Evolutionary conservation across 1,140 invertebrate genomes (phyloP).

Genomic region (Psilanteris sp.): DNA sequence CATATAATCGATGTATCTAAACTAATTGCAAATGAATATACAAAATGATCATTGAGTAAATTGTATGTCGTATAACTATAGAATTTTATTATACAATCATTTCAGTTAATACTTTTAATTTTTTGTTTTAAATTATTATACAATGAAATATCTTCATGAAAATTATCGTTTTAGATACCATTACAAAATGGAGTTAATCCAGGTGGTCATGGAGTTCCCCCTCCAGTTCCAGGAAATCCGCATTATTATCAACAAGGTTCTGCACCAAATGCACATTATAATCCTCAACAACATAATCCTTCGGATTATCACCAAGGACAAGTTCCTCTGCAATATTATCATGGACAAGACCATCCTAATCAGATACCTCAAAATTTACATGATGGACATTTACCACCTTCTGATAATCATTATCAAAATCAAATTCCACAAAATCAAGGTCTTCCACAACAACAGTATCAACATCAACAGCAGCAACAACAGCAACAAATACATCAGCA

Average conservation of each 20-base stretch:
- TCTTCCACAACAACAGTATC: slow-evolving; percentile 25
- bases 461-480: slow-evolving; percentile 23
- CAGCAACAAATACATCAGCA: too few species aligned
- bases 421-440: slow-evolving; percentile 69
- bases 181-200: slow-evolving; percentile 48
- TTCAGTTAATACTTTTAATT: too few species aligned
- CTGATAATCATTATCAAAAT: too few species aligned
- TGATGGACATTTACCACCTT: slow-evolving; percentile 28
- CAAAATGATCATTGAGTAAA: too few species aligned
- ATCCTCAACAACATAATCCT: slow-evolving; percentile 39
- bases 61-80: too few species aligned
- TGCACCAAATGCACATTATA: slow-evolving; percentile 52
- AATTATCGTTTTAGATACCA: too few species aligned
- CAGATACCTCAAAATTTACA: slow-evolving; percentile 43
- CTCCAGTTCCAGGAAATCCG: slow-evolving; percentile 17
- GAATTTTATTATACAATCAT: too few species aligned
- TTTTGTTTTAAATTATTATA: too few species aligned
- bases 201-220: slow-evolving; percentile 63
- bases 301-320: slow-evolving; percentile 61
- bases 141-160: too few species aligned
- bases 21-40: too few species aligned
- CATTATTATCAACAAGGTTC: slow-evolving; percentile 67
- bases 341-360: slow-evolving; percentile 62
- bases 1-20: too few species aligned
- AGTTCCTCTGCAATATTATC: slow-evolving; percentile 55